phyloP scores from a whole-genome alignment of 2,113 vertebrate genomes.

The Chaetodon auriga region DNA sequence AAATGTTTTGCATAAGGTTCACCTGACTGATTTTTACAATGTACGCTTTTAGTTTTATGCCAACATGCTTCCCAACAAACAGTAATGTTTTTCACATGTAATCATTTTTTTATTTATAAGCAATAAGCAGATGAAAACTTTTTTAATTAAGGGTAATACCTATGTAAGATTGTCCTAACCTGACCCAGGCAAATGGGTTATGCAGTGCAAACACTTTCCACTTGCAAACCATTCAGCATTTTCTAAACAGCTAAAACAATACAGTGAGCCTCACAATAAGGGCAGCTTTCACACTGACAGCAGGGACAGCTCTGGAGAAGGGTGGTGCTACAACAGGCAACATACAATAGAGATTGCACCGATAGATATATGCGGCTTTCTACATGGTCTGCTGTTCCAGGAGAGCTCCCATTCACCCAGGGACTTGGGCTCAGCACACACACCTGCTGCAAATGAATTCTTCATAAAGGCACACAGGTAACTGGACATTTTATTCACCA shows the following conservation, averaged over 20 bases:
- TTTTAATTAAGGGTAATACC: conserved; percentile 23
- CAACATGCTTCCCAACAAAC: neutral
- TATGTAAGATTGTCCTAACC: conserved; percentile 43
- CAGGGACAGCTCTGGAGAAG: conserved; percentile 72
- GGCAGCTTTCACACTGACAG: conserved; percentile 61
- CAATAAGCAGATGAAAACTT: neutral
- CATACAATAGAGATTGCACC: conserved; percentile 64
- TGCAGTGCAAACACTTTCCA: conserved; percentile 80
- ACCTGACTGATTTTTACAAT: conserved; percentile 21
- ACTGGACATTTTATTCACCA: neutral
- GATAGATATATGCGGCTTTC: conserved; percentile 64
- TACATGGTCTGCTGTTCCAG: conserved; percentile 44
- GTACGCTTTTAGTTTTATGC: neutral
- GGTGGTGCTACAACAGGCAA: conserved; percentile 53
- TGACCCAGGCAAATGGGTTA: conserved; percentile 60
- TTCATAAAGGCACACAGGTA: conserved; percentile 59
- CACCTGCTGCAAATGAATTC: conserved; percentile 62
- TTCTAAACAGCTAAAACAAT: conserved; percentile 82
- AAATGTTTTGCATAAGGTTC: conserved; percentile 67
- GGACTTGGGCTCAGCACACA: conserved; percentile 29
- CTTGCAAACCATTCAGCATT: conserved; percentile 82
- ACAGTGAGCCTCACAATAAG: conserved; percentile 67
- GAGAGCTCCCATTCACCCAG: conserved; percentile 35
- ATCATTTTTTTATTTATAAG: too few relatives aligned
- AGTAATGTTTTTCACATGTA: neutral